These are phyloP conservation scores for Muscina levida DNA, from an alignment of 2,888 invertebrate species.

Conservation along the genomic window DNA sequence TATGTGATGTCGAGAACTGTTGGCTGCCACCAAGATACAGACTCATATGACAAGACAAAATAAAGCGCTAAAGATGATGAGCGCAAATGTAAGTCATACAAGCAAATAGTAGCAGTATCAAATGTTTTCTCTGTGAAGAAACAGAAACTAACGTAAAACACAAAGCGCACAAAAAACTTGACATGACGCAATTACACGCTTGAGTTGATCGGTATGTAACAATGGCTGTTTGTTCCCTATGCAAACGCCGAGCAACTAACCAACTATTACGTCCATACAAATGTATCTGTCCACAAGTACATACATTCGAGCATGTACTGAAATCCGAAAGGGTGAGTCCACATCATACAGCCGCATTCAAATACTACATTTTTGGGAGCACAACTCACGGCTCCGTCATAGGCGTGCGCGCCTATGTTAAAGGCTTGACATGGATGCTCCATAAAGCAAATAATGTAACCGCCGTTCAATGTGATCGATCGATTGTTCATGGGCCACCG, in stretches of 20 bases:
- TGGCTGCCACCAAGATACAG: no score
- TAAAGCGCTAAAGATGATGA: not conserved
- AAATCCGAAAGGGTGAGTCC: constrained; percentile 6
- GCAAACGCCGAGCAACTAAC: no score
- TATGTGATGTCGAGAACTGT: no score
- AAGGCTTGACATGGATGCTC: constrained; percentile 17
- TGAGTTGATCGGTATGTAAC: constrained; percentile 39
- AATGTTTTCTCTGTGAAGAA: not conserved
- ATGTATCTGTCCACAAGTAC: no score
- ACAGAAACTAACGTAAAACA: constrained; percentile 51
- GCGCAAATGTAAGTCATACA: constrained; percentile 1
- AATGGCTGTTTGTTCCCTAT: no score
- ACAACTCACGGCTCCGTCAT: not conserved
- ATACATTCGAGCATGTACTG: no score
- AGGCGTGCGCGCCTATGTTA: not conserved
- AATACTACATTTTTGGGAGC: not conserved
- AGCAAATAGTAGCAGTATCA: not conserved
- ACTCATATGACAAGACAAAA: no score
- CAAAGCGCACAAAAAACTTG: constrained; percentile 39
- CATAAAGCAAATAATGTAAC: no score
- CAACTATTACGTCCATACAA: no score
- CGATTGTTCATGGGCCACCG: constrained; percentile 14
- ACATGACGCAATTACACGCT: constrained; percentile 65
- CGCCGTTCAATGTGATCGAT: constrained; percentile 33
- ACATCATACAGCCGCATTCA: not conserved